Conservation (phyloP, 2,888 invertebrate genomes). For the Ormia ochracea region DNA sequence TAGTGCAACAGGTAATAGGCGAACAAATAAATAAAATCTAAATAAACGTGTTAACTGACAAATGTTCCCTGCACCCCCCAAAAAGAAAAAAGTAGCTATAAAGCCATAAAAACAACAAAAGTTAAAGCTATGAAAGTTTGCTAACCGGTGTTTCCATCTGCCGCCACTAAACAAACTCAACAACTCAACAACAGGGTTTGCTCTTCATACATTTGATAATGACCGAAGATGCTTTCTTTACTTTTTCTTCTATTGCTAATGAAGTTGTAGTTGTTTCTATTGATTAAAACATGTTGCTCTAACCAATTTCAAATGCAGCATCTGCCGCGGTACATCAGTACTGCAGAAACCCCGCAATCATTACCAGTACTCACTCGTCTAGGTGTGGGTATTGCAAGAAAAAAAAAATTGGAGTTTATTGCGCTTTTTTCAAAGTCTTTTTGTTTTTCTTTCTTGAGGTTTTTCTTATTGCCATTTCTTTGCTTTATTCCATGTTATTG, state of each 20-base stretch:
- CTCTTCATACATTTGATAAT: constrained; percentile 55
- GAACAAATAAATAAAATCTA: too few species aligned
- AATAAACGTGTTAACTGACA: constrained; percentile 53
- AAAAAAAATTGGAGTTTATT: constrained; percentile 46
- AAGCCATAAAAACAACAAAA: background rate
- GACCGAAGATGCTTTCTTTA: constrained; percentile 62
- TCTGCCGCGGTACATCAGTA: background rate
- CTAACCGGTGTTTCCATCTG: constrained; percentile 48
- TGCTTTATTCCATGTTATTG: constrained; percentile 47
- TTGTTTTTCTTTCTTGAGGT: constrained; percentile 18
- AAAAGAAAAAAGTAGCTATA: background rate
- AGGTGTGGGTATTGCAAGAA: constrained; percentile 7
- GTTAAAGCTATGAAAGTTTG: constrained; percentile 20
- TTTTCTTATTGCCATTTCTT: constrained; percentile 11
- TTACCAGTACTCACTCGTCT: constrained; percentile 9
- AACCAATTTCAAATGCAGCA: background rate
- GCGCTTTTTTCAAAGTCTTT: constrained; percentile 43
- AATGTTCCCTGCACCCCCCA: constrained; percentile 34
- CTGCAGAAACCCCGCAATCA: constrained; percentile 1
- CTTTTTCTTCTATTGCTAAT: constrained; percentile 35
- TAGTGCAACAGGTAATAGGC: constrained; percentile 3
- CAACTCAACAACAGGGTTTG: background rate
- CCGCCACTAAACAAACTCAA: background rate
- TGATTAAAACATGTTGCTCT: constrained; percentile 1
- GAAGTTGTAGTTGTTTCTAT: constrained; percentile 18